These are phyloP conservation scores for Galeruca laticollis DNA, from an alignment of 2,888 invertebrate genomes.

Conservation along the genomic window DNA sequence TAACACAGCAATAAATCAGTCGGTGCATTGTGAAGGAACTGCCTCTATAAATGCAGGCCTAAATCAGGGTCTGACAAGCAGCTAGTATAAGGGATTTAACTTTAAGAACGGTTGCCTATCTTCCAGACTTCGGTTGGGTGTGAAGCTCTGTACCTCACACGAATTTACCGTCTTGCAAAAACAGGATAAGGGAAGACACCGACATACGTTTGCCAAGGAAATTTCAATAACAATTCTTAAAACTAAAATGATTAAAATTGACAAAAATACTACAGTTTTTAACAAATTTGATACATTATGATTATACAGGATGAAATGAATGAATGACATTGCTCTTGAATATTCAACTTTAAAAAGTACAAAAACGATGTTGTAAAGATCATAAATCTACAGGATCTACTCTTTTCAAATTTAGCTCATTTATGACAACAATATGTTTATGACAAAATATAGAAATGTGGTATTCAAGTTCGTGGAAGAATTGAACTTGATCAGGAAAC, in stretches of 20 bases:
- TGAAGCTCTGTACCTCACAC: slow-evolving; percentile 38
- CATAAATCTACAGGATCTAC: no score
- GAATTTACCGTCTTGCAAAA: slow-evolving; percentile 26
- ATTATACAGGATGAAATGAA: no score
- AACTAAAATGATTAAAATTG: not conserved
- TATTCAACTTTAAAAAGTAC: no score
- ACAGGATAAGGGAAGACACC: slow-evolving; percentile 26
- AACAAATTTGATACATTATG: no score
- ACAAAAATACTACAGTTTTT: not conserved
- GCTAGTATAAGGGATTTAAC: slow-evolving; percentile 63
- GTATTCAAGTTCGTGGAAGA: no score
- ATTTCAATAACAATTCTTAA: not conserved
- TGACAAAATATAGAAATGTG: no score
- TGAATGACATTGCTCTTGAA: no score
- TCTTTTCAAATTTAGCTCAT: no score
- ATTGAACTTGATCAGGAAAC: no score
- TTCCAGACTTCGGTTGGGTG: slow-evolving; percentile 33
- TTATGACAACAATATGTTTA: no score
- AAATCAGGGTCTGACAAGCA: slow-evolving; percentile 65
- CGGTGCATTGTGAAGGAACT: slow-evolving; percentile 56
- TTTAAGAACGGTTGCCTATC: slow-evolving; percentile 55
- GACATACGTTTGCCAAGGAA: not conserved
- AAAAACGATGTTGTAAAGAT: no score
- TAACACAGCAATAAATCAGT: slow-evolving; percentile 65
- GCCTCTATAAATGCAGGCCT: slow-evolving; percentile 65